Evolutionary conservation across 2,113 vertebrate species (phyloP).

Genomic region (Phainopepla nitens): DNA sequence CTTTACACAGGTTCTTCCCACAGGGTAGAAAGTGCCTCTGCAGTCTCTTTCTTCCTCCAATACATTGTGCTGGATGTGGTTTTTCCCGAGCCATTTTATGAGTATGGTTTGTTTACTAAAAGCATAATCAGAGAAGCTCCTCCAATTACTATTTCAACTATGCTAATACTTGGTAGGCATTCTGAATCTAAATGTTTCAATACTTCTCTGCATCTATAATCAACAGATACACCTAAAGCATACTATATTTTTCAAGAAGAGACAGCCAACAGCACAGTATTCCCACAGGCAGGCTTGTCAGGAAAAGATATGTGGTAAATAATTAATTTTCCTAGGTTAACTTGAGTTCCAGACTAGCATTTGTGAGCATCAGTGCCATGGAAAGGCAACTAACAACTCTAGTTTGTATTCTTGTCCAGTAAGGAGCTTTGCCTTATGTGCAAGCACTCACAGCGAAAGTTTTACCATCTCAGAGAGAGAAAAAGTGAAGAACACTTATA

Average conservation of each 20-base stretch:
- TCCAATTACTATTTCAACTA: constrained; percentile 9
- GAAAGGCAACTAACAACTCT: background rate
- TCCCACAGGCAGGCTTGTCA: constrained; percentile 28
- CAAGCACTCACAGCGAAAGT: background rate
- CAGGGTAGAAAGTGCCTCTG: background rate
- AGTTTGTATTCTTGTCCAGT: constrained; percentile 4
- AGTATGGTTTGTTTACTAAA: background rate
- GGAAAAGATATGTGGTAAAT: background rate
- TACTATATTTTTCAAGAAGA: constrained; percentile 8
- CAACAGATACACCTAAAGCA: background rate
- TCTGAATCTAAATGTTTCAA: constrained; percentile 22
- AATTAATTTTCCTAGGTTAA: constrained; percentile 60
- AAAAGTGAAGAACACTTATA: background rate
- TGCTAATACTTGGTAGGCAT: background rate
- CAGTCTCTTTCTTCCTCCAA: background rate
- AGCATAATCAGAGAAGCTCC: background rate
- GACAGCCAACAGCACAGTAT: background rate
- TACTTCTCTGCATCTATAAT: constrained; percentile 10
- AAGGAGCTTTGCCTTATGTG: background rate
- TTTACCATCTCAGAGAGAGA: background rate
- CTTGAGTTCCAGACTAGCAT: constrained; percentile 9
- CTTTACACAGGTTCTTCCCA: background rate
- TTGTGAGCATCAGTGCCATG: background rate
- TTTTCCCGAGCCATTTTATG: background rate
- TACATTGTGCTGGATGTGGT: background rate